Evolutionary conservation across 2,797 vertebrate species (phyloP).

Genomic region (Macrochelys suwanniensis): DNA sequence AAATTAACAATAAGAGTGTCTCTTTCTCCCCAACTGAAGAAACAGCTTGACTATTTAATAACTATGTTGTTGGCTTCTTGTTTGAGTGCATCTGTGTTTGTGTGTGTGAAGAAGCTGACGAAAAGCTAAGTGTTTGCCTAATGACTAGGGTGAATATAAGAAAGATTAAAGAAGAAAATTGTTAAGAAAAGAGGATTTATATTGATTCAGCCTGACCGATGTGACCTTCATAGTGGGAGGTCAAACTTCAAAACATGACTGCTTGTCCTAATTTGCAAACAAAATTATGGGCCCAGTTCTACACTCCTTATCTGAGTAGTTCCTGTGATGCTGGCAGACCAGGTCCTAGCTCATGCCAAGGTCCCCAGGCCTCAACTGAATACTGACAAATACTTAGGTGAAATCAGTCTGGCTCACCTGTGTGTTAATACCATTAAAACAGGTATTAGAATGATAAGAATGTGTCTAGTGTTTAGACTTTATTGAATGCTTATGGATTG

Average conservation of each 20-base stretch:
- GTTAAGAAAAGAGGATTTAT: not conserved
- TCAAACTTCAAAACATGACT: not conserved
- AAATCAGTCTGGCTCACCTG: not conserved
- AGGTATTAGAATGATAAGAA: not conserved
- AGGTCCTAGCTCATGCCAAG: not conserved
- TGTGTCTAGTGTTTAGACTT: not conserved
- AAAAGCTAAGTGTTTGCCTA: not conserved
- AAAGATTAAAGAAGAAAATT: not conserved
- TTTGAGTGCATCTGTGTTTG: not conserved
- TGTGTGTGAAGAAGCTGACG: not conserved
- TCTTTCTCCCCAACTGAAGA: not conserved
- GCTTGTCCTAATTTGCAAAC: not conserved
- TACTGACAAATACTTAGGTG: not conserved
- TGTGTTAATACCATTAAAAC: not conserved
- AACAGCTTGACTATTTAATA: not conserved
- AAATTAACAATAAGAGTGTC: fast-evolving
- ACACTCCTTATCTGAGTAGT: not conserved
- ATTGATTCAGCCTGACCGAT: not conserved
- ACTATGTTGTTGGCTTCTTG: not conserved
- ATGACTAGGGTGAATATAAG: not conserved
- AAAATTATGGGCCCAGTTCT: not conserved
- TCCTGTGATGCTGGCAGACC: not conserved
- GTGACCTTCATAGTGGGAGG: not conserved
- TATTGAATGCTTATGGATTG: not conserved
- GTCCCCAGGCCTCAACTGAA: not conserved